Percentiles rank a stretch among this genome's conserved stretches.
Conservation (phyloP, 2,888 invertebrate genomes). For the Chrysolina haemoptera region DNA sequence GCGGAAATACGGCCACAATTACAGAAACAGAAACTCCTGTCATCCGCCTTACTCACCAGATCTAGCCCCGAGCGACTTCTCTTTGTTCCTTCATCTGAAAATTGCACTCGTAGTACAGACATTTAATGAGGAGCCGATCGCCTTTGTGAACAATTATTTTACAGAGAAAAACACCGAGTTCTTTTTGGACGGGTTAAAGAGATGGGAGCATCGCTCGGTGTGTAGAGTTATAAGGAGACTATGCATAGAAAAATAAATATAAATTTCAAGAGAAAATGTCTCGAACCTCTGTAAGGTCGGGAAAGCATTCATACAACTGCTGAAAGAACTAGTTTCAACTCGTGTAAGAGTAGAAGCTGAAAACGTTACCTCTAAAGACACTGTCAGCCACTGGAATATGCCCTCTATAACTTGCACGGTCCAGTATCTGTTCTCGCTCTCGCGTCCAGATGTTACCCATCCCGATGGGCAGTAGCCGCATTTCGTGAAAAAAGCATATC, state of each 20-base stretch:
- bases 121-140: background rate
- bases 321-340: no score
- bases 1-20: no score
- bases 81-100: slow-evolving; percentile 31
- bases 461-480: slow-evolving; percentile 27
- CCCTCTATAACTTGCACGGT: background rate
- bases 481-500: slow-evolving; percentile 9
- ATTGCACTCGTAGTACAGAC: background rate
- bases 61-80: slow-evolving; percentile 33
- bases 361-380: background rate
- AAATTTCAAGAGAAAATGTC: background rate
- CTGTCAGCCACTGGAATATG: background rate
- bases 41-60: slow-evolving; percentile 33
- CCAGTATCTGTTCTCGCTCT: background rate
- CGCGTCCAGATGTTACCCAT: slow-evolving; percentile 10
- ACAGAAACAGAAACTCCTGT: no score
- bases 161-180: background rate
- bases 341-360: no score
- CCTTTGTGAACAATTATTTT: background rate
- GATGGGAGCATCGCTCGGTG: background rate
- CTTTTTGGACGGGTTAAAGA: background rate
- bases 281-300: background rate
- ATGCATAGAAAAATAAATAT: background rate
- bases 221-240: background rate
- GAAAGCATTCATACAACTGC: no score